These are phyloP conservation scores for Nothobranchius furzeri DNA, from an alignment of 2,113 vertebrate species.

Conservation along the genomic window DNA sequence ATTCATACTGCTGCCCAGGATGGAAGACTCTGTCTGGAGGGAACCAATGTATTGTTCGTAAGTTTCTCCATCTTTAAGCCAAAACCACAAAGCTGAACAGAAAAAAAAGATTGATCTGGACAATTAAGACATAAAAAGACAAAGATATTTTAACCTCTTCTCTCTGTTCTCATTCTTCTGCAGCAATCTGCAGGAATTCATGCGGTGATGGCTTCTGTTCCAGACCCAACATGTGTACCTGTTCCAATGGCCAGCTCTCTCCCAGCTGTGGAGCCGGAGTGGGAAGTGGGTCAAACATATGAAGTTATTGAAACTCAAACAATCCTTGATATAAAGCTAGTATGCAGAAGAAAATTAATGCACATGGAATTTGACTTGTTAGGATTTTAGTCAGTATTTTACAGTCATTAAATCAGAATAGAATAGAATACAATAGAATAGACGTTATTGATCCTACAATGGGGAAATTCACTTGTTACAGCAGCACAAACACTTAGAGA, in stretches of 20 bases:
- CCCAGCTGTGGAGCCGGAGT: constrained; percentile 84
- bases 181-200: constrained; percentile 93
- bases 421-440: no score
- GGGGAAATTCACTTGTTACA: no score
- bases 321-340: not conserved
- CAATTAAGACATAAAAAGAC: not conserved
- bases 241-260: constrained; percentile 89
- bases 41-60: constrained; percentile 99
- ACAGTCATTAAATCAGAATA: no score
- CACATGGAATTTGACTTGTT: no score
- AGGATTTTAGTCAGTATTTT: no score
- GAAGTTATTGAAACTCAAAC: constrained; percentile 8
- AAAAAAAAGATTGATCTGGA: not conserved
- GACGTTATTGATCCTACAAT: no score
- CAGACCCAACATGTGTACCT: constrained; percentile 93
- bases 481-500: no score
- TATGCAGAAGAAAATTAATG: not conserved
- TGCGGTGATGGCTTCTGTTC: constrained; percentile 94
- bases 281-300: constrained; percentile 78
- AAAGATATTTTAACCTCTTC: not conserved
- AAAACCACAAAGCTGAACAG: not conserved
- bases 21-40: constrained; percentile 98
- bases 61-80: constrained; percentile 73
- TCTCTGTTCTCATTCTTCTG: constrained; percentile 2
- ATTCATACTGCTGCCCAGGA: constrained; percentile 97